Evolutionary conservation across 2,113 vertebrate genomes (phyloP).

Genomic region (Phoenicopterus ruber): DNA sequence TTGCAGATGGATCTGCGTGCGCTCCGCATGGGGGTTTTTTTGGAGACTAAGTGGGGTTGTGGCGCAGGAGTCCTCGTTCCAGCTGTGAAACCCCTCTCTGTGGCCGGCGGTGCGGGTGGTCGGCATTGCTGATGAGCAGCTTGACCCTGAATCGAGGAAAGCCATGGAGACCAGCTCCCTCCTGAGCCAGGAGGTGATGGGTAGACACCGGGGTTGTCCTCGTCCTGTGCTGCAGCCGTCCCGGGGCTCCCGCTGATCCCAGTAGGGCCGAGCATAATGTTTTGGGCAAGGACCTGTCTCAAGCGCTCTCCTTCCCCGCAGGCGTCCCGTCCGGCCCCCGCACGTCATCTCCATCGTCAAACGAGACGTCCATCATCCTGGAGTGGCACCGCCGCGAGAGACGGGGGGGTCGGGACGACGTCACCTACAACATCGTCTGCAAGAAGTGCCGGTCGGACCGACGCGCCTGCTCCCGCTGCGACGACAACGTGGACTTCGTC

Average conservation of each 20-base stretch:
- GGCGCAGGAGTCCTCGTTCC: neutral
- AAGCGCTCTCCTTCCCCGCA: conserved; percentile 23
- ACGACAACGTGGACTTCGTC: conserved; percentile 95
- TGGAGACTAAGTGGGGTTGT: neutral
- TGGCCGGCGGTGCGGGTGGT: neutral
- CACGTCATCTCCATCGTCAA: conserved; percentile 96
- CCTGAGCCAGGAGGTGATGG: neutral
- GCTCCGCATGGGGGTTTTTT: neutral
- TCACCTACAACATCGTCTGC: conserved; percentile 97
- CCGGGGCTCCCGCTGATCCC: neutral
- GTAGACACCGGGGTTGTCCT: neutral
- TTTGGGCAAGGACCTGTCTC: neutral
- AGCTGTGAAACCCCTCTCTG: neutral
- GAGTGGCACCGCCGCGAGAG: conserved; percentile 95
- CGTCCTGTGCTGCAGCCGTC: rapidly evolving
- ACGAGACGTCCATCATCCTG: conserved; percentile 95
- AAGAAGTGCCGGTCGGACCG: conserved; percentile 92
- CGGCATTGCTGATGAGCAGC: rapidly evolving
- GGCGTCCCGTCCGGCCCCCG: conserved; percentile 94
- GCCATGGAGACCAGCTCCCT: neutral
- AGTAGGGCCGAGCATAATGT: rapidly evolving
- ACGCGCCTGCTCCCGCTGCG: conserved; percentile 90
- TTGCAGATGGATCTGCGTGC: rapidly evolving
- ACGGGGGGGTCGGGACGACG: conserved; percentile 89
- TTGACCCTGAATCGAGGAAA: neutral